Evolutionary conservation across 2,113 vertebrate genomes (phyloP).

Genomic region (Sapayoa aenigma): DNA sequence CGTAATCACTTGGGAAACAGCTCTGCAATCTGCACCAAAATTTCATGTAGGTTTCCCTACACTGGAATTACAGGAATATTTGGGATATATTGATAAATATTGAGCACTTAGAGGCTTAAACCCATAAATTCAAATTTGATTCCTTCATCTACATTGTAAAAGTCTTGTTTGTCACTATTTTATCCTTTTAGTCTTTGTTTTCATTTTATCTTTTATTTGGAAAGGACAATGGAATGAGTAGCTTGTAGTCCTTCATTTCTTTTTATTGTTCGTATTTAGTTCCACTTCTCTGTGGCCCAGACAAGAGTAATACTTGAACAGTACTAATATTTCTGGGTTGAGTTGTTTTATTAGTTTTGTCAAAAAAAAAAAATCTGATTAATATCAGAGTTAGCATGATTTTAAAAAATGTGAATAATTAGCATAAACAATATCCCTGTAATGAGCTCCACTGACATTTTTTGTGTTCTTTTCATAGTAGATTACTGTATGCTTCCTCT

Average conservation of each 20-base stretch:
- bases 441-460: background rate
- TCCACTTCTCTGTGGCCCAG: background rate
- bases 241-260: background rate
- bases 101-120: background rate
- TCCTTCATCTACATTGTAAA: background rate
- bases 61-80: background rate
- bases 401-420: background rate
- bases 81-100: background rate
- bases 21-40: background rate
- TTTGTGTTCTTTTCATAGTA: conserved; percentile 24
- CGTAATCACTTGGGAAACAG: background rate
- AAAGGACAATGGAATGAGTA: background rate
- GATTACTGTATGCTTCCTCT: conserved; percentile 38
- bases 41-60: background rate
- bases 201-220: background rate
- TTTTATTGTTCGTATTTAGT: background rate
- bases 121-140: background rate
- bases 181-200: background rate
- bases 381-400: background rate
- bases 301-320: background rate
- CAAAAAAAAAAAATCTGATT: background rate
- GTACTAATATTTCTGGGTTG: background rate
- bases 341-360: background rate
- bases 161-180: background rate
- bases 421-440: conserved; percentile 2